Conservation (phyloP, 2,797 vertebrate genomes). For the Linurgus olivaceus region DNA sequence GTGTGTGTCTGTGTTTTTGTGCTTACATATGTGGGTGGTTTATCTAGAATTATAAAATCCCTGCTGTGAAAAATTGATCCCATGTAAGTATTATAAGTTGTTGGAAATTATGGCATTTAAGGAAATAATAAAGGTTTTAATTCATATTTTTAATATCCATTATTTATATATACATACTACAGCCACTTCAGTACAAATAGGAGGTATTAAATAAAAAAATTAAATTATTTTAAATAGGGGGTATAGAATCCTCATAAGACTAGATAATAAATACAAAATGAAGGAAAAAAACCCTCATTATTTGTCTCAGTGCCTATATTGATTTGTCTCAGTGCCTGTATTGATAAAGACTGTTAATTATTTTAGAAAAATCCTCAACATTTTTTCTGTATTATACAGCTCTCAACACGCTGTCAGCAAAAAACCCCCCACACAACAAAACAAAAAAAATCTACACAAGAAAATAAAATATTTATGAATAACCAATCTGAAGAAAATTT, state of each 20-base stretch:
- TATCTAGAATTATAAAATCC: neutral
- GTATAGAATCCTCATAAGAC: neutral
- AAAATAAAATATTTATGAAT: neutral
- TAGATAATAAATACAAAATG: neutral
- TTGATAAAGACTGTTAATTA: neutral
- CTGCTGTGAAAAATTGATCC: neutral
- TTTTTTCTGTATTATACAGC: neutral
- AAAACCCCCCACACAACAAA: rapidly evolving
- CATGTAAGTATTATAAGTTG: neutral
- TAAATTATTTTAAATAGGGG: neutral
- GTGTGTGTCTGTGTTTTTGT: neutral
- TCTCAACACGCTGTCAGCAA: neutral
- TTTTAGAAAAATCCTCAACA: neutral
- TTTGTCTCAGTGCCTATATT: neutral
- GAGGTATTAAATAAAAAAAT: no score
- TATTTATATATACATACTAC: neutral
- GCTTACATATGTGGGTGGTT: neutral
- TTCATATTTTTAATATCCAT: neutral
- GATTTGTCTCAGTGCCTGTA: neutral
- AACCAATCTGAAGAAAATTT: neutral
- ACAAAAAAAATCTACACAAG: neutral
- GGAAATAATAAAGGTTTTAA: neutral
- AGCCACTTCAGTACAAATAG: neutral
- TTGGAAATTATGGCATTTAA: neutral
- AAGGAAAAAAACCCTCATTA: neutral